Base-by-base conservation (phyloP, 1,140 invertebrate species). In the Microplitis demolitor region DNA sequence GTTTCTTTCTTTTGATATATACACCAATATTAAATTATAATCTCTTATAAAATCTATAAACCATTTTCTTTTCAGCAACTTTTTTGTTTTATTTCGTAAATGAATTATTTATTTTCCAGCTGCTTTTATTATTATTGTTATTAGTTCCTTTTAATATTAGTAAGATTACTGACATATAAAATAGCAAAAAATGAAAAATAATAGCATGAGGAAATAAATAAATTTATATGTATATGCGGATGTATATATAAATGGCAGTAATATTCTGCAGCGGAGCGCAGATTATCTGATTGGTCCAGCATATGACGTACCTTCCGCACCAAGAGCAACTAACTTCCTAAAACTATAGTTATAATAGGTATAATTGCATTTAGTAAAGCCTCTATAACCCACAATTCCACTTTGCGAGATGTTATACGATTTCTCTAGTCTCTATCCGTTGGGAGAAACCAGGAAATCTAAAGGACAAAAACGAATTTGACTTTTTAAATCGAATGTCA, bases 401-500 rank as follows among this genome's bases (percentile, higher is more conserved):
- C 66, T 68, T 33, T 16, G 66, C 58, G 53, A 68, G 14, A 68
- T 68, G 66, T 31, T 68, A 5, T 50, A 6, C n/a, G 45, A 31
- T 67, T 13, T 33, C 50, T 13, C 33, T 5, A n/a, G 13, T 62
- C 60, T 62, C n/a, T 33, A 33, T 24, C 60, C 13, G 13, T 11
- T 45, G 39, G 39, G 39, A 45, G 39, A 11, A 6, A 62, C 9
- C 33, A 13, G 3, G 33, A 35, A 9, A 34, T 8, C 13, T 35
- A n/a, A 11, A 37, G 66, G 2, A 35, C 11, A 51, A 13, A 53
- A 13, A 34, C 50, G 50, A 67, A 67, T 67, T 67, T 67, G 50
- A 67, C 66, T 67, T 67, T 45, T 50, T 67, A 67, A 67, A 67
- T 67, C 66, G 50, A 67, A 67, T 67, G 66, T 67, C 66, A 67